Evolutionary conservation across 2,113 vertebrate genomes (phyloP).

Genomic region (Sebastes schlegelii): DNA sequence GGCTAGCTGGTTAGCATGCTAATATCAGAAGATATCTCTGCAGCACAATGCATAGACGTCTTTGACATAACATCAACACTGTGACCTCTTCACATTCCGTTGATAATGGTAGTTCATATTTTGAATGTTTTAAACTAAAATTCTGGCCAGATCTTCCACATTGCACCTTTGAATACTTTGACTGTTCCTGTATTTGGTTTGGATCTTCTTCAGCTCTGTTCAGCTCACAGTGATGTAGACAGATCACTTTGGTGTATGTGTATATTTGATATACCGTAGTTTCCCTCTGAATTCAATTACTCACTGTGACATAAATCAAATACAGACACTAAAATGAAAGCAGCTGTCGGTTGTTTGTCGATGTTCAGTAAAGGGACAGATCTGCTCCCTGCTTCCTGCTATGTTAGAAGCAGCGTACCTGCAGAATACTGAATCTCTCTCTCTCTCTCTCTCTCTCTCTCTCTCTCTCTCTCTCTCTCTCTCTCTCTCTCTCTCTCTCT

Average conservation of each 20-base stretch:
- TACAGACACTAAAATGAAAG: not conserved
- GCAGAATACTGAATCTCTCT: not conserved
- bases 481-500: not conserved
- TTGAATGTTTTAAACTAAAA: too few relatives aligned
- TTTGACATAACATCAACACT: not conserved
- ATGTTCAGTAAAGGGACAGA: not conserved
- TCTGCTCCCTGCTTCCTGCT: conserved; percentile 16
- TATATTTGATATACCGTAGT: not conserved
- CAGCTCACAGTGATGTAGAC: conserved; percentile 1
- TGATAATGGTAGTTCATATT: not conserved
- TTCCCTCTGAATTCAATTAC: not conserved
- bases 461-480: not conserved
- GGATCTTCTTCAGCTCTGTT: not conserved
- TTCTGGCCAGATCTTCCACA: not conserved
- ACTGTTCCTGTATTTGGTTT: too few relatives aligned
- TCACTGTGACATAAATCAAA: conserved; percentile 1
- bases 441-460: not conserved
- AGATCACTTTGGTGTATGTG: not conserved
- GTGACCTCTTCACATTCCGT: not conserved
- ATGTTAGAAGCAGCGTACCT: not conserved
- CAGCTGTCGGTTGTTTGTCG: not conserved
- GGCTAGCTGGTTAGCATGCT: too few relatives aligned
- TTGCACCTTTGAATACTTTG: not conserved
- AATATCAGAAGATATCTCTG: too few relatives aligned
- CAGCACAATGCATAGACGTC: too few relatives aligned